Conservation (phyloP, 2,888 invertebrate species). For the Cataglyphis rosenhaueri region DNA sequence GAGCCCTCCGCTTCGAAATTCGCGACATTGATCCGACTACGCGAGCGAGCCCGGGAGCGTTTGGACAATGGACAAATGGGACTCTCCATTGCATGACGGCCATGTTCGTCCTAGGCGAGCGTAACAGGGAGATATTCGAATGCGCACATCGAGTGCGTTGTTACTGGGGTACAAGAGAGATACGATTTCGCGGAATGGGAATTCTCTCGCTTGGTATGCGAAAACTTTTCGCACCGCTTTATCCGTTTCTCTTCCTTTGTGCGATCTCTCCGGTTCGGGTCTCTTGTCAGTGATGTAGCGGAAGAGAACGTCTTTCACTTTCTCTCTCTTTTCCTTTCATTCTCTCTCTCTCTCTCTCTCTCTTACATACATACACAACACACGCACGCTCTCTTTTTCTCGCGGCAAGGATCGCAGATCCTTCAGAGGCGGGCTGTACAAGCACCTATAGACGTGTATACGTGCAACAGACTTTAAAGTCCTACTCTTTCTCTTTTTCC, state of each 20-base stretch:
- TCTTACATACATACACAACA: neutral
- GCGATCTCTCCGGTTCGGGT: slow-evolving; percentile 20
- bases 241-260: slow-evolving; percentile 52
- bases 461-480: slow-evolving; percentile 35
- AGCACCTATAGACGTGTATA: slow-evolving; percentile 33
- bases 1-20: slow-evolving; percentile 54
- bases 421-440: slow-evolving; percentile 35
- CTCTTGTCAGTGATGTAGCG: slow-evolving; percentile 40
- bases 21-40: slow-evolving; percentile 62
- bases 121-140: slow-evolving; percentile 59
- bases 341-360: neutral
- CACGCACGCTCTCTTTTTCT: neutral
- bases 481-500: neutral
- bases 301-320: slow-evolving; percentile 49
- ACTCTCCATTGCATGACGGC: slow-evolving; percentile 41
- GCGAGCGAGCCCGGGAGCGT: slow-evolving; percentile 28
- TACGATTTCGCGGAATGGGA: slow-evolving; percentile 44
- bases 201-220: slow-evolving; percentile 27
- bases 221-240: slow-evolving; percentile 51
- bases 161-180: slow-evolving; percentile 46
- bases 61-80: slow-evolving; percentile 67
- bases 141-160: slow-evolving; percentile 55
- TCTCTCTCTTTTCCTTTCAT: slow-evolving; percentile 8
- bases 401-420: slow-evolving; percentile 46
- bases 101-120: slow-evolving; percentile 57